Conservation (phyloP, 2,888 invertebrate species). For the Mechanitis mazaeus region DNA sequence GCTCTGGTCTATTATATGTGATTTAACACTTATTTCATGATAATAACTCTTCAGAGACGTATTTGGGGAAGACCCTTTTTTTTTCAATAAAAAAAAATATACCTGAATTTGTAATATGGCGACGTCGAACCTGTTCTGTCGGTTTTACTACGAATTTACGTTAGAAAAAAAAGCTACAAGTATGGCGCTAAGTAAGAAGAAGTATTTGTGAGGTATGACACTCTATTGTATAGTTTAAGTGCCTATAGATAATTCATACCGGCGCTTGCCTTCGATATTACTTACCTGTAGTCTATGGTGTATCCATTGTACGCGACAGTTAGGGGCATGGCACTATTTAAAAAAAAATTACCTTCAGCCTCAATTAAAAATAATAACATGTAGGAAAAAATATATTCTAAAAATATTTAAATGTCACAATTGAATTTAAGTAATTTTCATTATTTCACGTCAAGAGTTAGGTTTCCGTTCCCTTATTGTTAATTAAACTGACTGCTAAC, state of each 20-base stretch:
- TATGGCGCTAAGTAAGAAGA: slow-evolving; percentile 63
- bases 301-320: neutral
- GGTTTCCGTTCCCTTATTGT: too few relatives aligned
- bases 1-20: slow-evolving; percentile 19
- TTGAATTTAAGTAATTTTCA: too few relatives aligned
- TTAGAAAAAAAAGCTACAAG: slow-evolving; percentile 50
- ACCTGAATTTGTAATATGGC: slow-evolving; percentile 48
- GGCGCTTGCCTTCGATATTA: slow-evolving; percentile 36
- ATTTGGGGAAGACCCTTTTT: slow-evolving; percentile 55
- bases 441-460: too few relatives aligned
- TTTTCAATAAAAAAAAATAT: slow-evolving; percentile 41
- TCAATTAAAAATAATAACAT: neutral
- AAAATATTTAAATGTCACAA: too few relatives aligned
- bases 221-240: slow-evolving; percentile 22
- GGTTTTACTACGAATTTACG: slow-evolving; percentile 65
- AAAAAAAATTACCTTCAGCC: neutral
- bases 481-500: too few relatives aligned
- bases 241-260: slow-evolving; percentile 17
- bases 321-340: neutral
- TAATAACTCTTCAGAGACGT: slow-evolving; percentile 31
- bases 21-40: slow-evolving; percentile 26
- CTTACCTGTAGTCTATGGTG: slow-evolving; percentile 36
- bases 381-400: too few relatives aligned
- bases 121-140: slow-evolving; percentile 44
- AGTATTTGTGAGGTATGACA: slow-evolving; percentile 20